Percentiles rank a stretch among this genome's conserved stretches.
These are phyloP conservation scores for Pseudanteris insignis DNA, from an alignment of 2,888 invertebrate species.

Conservation along the genomic window DNA sequence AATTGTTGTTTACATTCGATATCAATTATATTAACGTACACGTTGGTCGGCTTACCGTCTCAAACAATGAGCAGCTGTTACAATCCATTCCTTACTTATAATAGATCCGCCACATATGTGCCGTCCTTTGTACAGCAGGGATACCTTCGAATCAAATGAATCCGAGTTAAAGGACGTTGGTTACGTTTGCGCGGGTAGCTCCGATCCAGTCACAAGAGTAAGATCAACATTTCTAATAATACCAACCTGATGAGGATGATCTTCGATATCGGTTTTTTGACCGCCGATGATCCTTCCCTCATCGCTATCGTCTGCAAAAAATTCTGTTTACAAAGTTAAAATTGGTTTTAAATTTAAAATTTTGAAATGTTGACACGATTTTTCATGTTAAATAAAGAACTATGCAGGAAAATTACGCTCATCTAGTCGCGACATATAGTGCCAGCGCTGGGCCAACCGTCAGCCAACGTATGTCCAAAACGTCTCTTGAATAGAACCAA, in stretches of 20 bases:
- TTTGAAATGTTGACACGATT: too few relatives aligned
- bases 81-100: slow-evolving; percentile 54
- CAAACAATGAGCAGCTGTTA: slow-evolving; percentile 61
- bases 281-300: slow-evolving; percentile 62
- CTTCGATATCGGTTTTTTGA: slow-evolving; percentile 52
- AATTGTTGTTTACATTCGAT: too few relatives aligned
- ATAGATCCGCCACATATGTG: slow-evolving; percentile 60
- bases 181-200: slow-evolving; percentile 5
- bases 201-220: background rate
- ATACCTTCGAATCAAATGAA: slow-evolving; percentile 51
- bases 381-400: too few relatives aligned
- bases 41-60: slow-evolving; percentile 30
- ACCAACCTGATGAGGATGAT: slow-evolving; percentile 62
- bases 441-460: too few relatives aligned
- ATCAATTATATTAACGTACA: too few relatives aligned
- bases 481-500: too few relatives aligned
- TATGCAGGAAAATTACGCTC: background rate
- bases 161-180: slow-evolving; percentile 6
- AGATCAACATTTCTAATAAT: background rate
- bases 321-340: too few relatives aligned
- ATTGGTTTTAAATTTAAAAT: too few relatives aligned
- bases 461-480: too few relatives aligned
- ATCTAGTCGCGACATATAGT: too few relatives aligned
- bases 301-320: slow-evolving; percentile 13
- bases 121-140: slow-evolving; percentile 49